Evolutionary conservation across 2,888 invertebrate species (phyloP).

Genomic region (Troides helena): DNA sequence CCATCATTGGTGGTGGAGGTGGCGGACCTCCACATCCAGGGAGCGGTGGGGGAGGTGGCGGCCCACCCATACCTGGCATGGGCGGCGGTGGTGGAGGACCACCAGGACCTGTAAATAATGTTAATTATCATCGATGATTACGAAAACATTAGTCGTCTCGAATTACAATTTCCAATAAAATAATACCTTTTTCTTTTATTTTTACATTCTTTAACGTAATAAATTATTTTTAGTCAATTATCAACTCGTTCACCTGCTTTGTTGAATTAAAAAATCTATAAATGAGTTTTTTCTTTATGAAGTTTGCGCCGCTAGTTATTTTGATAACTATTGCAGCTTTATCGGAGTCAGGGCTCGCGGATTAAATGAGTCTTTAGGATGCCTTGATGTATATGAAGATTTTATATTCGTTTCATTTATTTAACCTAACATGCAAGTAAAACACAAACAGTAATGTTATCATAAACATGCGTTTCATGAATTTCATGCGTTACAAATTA

Average conservation of each 20-base stretch:
- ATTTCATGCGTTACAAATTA: slow-evolving; percentile 1
- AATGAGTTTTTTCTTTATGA: no score
- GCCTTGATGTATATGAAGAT: no score
- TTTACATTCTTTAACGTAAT: background rate
- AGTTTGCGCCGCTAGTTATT: no score
- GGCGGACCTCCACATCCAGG: slow-evolving; percentile 75
- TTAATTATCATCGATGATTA: background rate
- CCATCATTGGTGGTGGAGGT: slow-evolving; percentile 75
- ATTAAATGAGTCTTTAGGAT: no score
- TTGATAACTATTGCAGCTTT: no score
- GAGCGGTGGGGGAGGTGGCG: slow-evolving; percentile 82
- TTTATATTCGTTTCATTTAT: no score
- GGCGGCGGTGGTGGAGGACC: slow-evolving; percentile 81
- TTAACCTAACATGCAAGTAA: no score
- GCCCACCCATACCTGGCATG: slow-evolving; percentile 79
- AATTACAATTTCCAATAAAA: no score
- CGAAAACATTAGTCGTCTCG: background rate
- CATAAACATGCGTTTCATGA: background rate
- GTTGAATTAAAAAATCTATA: no score
- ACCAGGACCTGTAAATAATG: slow-evolving; percentile 32
- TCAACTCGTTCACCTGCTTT: no score
- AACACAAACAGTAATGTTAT: background rate
- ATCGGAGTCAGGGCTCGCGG: no score
- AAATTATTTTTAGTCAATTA: no score
- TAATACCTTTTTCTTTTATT: background rate